Evolutionary conservation across 2,888 invertebrate species (phyloP).

Genomic region (Cosmia pyralina): DNA sequence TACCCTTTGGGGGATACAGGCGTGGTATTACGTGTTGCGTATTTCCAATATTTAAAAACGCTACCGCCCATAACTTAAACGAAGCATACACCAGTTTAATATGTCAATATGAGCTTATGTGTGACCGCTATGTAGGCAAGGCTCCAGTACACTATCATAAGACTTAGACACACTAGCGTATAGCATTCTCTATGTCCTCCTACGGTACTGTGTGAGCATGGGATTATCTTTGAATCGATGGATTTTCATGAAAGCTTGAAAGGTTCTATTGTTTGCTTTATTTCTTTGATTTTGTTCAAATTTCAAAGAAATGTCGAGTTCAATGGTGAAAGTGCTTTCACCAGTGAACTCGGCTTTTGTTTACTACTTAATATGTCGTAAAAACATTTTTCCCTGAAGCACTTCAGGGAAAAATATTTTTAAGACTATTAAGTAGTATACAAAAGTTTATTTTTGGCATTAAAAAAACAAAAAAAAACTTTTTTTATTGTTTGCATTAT

Average conservation of each 20-base stretch:
- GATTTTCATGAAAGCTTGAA: neutral
- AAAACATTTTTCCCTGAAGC: no score
- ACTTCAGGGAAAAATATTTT: no score
- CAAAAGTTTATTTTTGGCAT: no score
- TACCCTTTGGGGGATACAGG: no score
- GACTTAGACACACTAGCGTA: slow-evolving; percentile 17
- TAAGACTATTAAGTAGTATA: no score
- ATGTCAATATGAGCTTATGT: slow-evolving; percentile 52
- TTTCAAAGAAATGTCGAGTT: slow-evolving; percentile 8
- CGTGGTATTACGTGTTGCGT: neutral
- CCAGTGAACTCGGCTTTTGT: no score
- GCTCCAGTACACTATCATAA: slow-evolving; percentile 20
- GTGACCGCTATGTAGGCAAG: slow-evolving; percentile 17
- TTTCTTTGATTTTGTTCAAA: slow-evolving; percentile 15
- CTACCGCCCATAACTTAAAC: slow-evolving; percentile 11
- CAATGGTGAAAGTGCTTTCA: no score
- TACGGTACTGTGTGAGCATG: neutral
- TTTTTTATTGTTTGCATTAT: slow-evolving; percentile 6
- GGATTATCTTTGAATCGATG: slow-evolving; percentile 12
- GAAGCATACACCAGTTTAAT: slow-evolving; percentile 33
- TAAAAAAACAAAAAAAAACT: no score
- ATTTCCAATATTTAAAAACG: slow-evolving; percentile 1
- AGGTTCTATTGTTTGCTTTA: slow-evolving; percentile 3
- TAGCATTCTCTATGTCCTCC: slow-evolving; percentile 14
- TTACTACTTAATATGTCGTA: no score